Evolutionary conservation across 2,888 invertebrate genomes (phyloP).

Genomic region (Agonopterix alstromeriana): DNA sequence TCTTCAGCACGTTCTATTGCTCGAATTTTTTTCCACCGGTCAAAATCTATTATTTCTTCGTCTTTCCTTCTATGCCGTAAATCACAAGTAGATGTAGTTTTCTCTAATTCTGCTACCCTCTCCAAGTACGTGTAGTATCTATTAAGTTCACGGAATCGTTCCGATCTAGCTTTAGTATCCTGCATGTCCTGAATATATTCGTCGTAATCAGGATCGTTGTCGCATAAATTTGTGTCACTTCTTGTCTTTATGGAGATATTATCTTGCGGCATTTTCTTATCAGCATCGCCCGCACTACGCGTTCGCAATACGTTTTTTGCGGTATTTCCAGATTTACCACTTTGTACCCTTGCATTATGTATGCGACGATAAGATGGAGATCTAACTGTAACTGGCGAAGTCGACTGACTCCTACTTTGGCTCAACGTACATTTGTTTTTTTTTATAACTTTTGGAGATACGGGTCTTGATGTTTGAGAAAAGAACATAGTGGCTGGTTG

Average conservation of each 20-base stretch:
- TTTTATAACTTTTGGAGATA: conserved; percentile 51
- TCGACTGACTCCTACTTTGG: conserved; percentile 60
- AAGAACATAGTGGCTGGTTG: conserved; percentile 46
- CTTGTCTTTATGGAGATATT: conserved; percentile 35
- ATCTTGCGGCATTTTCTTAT: conserved; percentile 35
- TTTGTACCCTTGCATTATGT: conserved; percentile 64
- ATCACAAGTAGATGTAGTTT: conserved; percentile 82
- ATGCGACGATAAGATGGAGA: conserved; percentile 83
- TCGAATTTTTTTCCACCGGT: conserved; percentile 89
- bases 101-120: conserved; percentile 88
- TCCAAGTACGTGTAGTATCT: conserved; percentile 91
- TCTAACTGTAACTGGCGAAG: conserved; percentile 77
- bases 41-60: conserved; percentile 90
- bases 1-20: conserved; percentile 88
- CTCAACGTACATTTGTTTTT: conserved; percentile 23
- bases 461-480: conserved; percentile 59
- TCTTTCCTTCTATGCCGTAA: conserved; percentile 84
- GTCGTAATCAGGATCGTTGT: conserved; percentile 79
- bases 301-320: conserved; percentile 72
- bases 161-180: conserved; percentile 82
- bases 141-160: conserved; percentile 89
- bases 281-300: conserved; percentile 81
- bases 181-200: conserved; percentile 81
- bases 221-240: conserved; percentile 53
- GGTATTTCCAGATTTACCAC: conserved; percentile 41